Conservation (phyloP, 2,113 vertebrate genomes). For the Cricetomys ansorgei region DNA sequence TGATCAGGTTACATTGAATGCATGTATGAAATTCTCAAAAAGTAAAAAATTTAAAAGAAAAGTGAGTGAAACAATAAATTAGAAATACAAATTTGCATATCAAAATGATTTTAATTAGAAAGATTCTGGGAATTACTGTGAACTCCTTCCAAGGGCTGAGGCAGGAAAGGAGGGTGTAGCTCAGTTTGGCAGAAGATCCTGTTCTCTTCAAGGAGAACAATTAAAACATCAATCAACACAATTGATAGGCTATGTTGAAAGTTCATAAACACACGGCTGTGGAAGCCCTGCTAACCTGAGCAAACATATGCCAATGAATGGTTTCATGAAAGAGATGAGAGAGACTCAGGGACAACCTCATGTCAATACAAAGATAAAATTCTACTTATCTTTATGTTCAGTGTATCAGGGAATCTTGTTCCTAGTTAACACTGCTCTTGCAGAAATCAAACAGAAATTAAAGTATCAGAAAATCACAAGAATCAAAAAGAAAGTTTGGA, state of each 20-base stretch:
- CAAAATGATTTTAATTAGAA: slow-evolving; percentile 38
- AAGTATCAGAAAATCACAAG: no score
- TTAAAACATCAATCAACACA: slow-evolving; percentile 56
- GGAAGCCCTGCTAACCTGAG: neutral
- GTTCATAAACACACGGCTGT: neutral
- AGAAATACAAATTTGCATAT: neutral
- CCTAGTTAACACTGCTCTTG: neutral
- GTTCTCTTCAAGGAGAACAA: slow-evolving; percentile 54
- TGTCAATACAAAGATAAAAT: neutral
- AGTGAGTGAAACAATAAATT: neutral
- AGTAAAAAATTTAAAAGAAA: neutral
- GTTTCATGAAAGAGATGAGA: neutral
- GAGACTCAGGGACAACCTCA: neutral
- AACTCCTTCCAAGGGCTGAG: slow-evolving; percentile 4
- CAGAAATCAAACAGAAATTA: no score
- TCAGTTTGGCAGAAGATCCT: slow-evolving; percentile 68
- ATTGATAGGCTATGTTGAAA: neutral
- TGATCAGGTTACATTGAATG: neutral
- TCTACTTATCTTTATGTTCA: neutral
- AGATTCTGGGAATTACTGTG: slow-evolving; percentile 38
- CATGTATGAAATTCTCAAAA: neutral
- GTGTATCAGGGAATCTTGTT: neutral
- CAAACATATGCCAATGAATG: neutral
- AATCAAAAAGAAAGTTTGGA: slow-evolving; percentile 26
- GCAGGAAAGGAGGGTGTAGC: slow-evolving; percentile 44